Evolutionary conservation across 2,113 vertebrate genomes (phyloP).

Genomic region (Bos javanicus): DNA sequence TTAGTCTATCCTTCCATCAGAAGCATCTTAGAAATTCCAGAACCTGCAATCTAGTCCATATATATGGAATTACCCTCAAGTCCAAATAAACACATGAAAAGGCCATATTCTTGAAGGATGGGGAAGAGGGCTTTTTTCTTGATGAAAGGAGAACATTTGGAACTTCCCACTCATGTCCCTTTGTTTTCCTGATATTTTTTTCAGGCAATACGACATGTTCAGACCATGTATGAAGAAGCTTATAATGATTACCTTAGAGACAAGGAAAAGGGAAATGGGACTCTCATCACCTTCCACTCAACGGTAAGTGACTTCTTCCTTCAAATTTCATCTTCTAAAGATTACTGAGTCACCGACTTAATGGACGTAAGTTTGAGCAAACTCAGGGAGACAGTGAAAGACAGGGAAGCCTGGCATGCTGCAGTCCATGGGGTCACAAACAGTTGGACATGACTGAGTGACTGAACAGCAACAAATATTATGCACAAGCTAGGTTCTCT

Average conservation of each 20-base stretch:
- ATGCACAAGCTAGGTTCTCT: background rate
- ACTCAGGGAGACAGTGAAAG: background rate
- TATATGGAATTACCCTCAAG: background rate
- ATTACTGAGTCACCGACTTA: background rate
- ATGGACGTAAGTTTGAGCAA: background rate
- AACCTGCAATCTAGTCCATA: background rate
- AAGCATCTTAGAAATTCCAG: background rate
- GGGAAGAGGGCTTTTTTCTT: background rate
- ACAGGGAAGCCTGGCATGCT: background rate
- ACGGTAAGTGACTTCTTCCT: slow-evolving; percentile 78
- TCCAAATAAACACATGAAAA: background rate
- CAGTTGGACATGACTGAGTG: background rate
- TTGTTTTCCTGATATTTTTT: slow-evolving; percentile 27
- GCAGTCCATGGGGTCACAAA: background rate
- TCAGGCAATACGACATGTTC: slow-evolving; percentile 91
- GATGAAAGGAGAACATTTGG: background rate
- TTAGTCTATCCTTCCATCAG: background rate
- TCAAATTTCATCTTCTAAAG: background rate
- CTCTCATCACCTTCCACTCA: slow-evolving; percentile 80
- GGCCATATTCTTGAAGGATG: background rate
- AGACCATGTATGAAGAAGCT: slow-evolving; percentile 87
- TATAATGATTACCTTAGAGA: slow-evolving; percentile 84
- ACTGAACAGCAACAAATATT: background rate
- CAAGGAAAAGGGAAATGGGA: slow-evolving; percentile 77
- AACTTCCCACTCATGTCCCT: background rate